Percentiles rank a stretch among this genome's conserved stretches.
phyloP scores from a whole-genome alignment of 2,888 invertebrate genomes.

The Ceramica pisi region DNA sequence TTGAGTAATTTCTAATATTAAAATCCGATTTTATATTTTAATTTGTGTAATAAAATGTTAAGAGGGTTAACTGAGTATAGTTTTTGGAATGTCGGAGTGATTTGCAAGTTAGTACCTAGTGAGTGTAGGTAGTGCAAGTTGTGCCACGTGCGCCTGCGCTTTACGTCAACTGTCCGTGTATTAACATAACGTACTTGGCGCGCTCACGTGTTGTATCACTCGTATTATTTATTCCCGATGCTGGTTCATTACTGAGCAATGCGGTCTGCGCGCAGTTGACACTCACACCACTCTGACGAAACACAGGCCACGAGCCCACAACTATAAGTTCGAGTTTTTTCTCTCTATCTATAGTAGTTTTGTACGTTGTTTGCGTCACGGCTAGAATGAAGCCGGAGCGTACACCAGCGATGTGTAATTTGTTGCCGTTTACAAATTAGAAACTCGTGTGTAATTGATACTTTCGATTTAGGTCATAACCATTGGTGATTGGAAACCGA shows the following conservation, averaged over 20 bases:
- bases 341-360: conserved; percentile 64
- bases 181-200: conserved; percentile 61
- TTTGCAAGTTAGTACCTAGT: conserved; percentile 41
- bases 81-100: conserved; percentile 37
- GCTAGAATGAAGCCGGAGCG: conserved; percentile 68
- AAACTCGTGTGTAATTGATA: conserved; percentile 68
- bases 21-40: conserved; percentile 28
- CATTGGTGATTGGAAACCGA: conserved; percentile 52
- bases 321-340: conserved; percentile 76
- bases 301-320: conserved; percentile 56
- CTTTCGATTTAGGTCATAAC: conserved; percentile 61
- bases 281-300: conserved; percentile 73
- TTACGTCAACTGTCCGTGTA: conserved; percentile 58
- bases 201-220: conserved; percentile 61
- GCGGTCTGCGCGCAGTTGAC: conserved; percentile 69
- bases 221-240: conserved; percentile 63
- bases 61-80: conserved; percentile 12
- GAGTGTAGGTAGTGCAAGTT: conserved; percentile 49
- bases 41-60: conserved; percentile 23
- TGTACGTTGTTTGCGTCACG: conserved; percentile 74
- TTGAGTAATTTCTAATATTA: conserved; percentile 34
- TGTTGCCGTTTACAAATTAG: conserved; percentile 67
- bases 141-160: conserved; percentile 59
- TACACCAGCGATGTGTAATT: conserved; percentile 60
- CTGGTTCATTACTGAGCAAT: conserved; percentile 71